Base-by-base conservation (phyloP, 1,140 invertebrate genomes). In the Rhizoglyphus robini region DNA sequence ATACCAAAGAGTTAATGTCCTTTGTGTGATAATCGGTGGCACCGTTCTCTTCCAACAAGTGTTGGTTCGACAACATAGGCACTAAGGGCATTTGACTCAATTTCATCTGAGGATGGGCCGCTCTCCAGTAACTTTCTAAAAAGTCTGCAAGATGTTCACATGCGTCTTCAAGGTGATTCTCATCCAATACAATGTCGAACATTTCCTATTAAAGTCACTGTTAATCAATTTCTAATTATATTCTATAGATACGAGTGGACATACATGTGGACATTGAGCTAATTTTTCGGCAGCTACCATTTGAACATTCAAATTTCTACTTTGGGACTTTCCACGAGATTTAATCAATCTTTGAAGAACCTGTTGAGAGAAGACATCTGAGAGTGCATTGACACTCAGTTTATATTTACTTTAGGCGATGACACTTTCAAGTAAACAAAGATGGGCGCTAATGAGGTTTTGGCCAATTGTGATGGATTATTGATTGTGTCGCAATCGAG, bases 401-500 rank as follows among this genome's bases (percentile, higher is more conserved):
- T n/a, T n/a, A n/a, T n/a, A n/a, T n/a, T n/a, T n/a, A 93, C 91
- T 83, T 99, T 99, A 72, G 94, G 93, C 76, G 94, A 97, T 69
- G 91, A 90, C 74, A 99, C 98, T 83, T 99, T 99, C 72, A 99
- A 83, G 81, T 99, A 99, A 69, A 99, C 95, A 75, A 98, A 87
- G 72, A 95, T 96, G 68, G 96, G 96, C 66, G 96, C 95, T 73
- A 99, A 80, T 67, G 93, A 96, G 66, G 96, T 99, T 82, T 99
- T 99, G 69, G 91, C 89, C 72, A 99, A 82, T 80, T 99, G 96
- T 71, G 95, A 96, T 62, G 96, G 96, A 80, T 99, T 96, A 80
- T 99, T 99, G 76, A 99, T 99, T 65, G 96, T 99, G 81, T 99
- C 96, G 82, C 96, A 99, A 82, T 99, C 96, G 71, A 99, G 82